Percentiles rank a stretch among this genome's conserved stretches.
These are phyloP conservation scores for Drosophila borealis DNA, from an alignment of 2,888 invertebrate genomes.

Conservation along the genomic window DNA sequence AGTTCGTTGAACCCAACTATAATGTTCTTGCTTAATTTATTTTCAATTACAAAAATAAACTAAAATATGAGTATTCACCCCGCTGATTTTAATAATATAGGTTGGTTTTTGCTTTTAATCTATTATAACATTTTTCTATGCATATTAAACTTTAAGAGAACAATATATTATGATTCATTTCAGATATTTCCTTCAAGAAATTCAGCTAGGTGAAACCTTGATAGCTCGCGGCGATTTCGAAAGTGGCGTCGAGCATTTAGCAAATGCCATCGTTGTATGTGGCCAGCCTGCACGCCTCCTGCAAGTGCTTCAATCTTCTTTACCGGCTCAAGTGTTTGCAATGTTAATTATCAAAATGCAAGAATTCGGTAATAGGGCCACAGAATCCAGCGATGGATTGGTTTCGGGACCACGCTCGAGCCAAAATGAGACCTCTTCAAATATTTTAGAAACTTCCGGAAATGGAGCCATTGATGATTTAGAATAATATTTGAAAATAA, in stretches of 20 bases:
- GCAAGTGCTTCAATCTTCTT: slow-evolving; percentile 93
- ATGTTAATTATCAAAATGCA: slow-evolving; percentile 91
- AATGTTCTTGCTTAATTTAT: no score
- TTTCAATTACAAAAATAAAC: no score
- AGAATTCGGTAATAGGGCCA: slow-evolving; percentile 82
- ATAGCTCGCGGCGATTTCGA: slow-evolving; percentile 94
- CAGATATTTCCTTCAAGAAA: slow-evolving; percentile 88
- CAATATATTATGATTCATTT: slow-evolving; percentile 40
- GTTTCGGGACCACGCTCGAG: slow-evolving; percentile 59
- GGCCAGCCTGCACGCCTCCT: slow-evolving; percentile 88
- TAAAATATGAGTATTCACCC: no score
- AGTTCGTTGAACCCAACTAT: no score
- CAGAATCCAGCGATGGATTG: slow-evolving; percentile 75
- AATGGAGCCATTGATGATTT: slow-evolving; percentile 81
- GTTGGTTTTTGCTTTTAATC: not conserved
- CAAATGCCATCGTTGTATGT: slow-evolving; percentile 98
- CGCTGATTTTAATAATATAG: no score
- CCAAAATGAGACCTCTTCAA: slow-evolving; percentile 64
- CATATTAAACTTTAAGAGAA: not conserved
- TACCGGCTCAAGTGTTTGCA: slow-evolving; percentile 97
- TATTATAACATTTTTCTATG: no score
- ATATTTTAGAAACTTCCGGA: slow-evolving; percentile 70
- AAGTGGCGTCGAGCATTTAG: slow-evolving; percentile 97
- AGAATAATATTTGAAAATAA: slow-evolving; percentile 71
- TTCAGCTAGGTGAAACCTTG: slow-evolving; percentile 97